Evolutionary conservation across 2,797 vertebrate genomes (phyloP), one percentile per base, ranked within the genome.

Genomic region (Chanos chanos): DNA sequence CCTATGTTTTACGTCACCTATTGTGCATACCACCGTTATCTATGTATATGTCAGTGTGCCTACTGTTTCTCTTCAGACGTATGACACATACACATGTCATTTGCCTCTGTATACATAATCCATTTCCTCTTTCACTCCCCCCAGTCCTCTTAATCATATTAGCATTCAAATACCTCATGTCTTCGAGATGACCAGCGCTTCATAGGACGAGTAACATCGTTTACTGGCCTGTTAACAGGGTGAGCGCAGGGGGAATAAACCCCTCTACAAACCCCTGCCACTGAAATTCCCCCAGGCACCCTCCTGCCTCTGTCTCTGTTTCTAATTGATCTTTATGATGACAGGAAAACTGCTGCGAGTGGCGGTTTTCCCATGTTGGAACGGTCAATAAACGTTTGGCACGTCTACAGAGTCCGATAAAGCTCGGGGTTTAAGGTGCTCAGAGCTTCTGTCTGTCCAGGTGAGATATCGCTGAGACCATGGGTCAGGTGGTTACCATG

Each of bases 331-430:
- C 56, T 61, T 39, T 51, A 36, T 28, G 22, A 16, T 37, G 48
- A 37, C 64, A 63, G 41, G 33, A 45, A 67, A 80, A 73, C 39
- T 78, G 77, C 72, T 81, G 66, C 2, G 39, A 58, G 30, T 4
- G 9, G 69, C 75, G 75, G 41, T n/a, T 75, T 79, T 80, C 18
- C 41, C 22, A 34, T 37, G 30, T 50, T 21, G 61, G 34, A 71
- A 51, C 47, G 31, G 57, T 66, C 72, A 68, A 66, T 76, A 68
- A 67, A 66, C 50, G 30, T 48, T 66, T 51, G 45, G 39, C n/a
- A 16, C 49, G 63, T 66, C 41, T 33, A 10, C 66, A 36, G n/a
- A 13, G 7, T 4, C 12, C 33, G 18, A 18, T 49, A 8, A 31
- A 50, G 28, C 10, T 48, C 34, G 71, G 37, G 37, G 18, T 48